Percentiles rank a stretch among this genome's conserved stretches.
phyloP scores from a whole-genome alignment of 2,888 invertebrate genomes.

The Eudemis profundana region DNA sequence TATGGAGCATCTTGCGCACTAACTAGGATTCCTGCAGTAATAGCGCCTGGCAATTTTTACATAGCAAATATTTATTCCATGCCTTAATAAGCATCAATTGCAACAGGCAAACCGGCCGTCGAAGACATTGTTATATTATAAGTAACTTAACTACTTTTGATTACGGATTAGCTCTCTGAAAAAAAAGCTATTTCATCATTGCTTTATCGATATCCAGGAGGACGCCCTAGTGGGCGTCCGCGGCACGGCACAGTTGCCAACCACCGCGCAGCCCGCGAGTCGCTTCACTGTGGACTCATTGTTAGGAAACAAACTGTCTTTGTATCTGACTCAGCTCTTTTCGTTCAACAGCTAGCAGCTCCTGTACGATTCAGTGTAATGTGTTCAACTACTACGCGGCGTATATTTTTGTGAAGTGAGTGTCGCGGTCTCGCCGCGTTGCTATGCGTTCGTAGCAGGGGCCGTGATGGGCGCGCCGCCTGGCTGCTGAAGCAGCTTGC shows the following conservation, averaged over 20 bases:
- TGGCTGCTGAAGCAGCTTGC: background rate
- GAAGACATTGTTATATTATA: too few species aligned
- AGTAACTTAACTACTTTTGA: too few species aligned
- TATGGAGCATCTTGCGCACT: too few species aligned
- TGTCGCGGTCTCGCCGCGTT: background rate
- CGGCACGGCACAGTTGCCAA: slow-evolving; percentile 38
- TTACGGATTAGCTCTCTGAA: too few species aligned
- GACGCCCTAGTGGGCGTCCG: slow-evolving; percentile 5
- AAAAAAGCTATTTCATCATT: too few species aligned
- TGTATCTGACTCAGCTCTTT: background rate
- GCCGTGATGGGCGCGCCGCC: slow-evolving; percentile 2
- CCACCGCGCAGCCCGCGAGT: slow-evolving; percentile 44
- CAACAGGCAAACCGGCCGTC: background rate
- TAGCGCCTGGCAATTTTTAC: background rate
- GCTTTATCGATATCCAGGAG: slow-evolving; percentile 17
- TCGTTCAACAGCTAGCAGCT: background rate
- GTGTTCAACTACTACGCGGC: background rate
- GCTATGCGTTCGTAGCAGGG: slow-evolving; percentile 8
- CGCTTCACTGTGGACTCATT: background rate
- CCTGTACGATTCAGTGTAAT: background rate
- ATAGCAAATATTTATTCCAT: background rate
- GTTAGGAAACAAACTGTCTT: background rate
- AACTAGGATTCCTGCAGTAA: too few species aligned
- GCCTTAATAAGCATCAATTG: background rate
- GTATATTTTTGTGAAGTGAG: background rate